These are phyloP conservation scores for Plusia festucae DNA, from an alignment of 2,888 invertebrate genomes.

Conservation along the genomic window DNA sequence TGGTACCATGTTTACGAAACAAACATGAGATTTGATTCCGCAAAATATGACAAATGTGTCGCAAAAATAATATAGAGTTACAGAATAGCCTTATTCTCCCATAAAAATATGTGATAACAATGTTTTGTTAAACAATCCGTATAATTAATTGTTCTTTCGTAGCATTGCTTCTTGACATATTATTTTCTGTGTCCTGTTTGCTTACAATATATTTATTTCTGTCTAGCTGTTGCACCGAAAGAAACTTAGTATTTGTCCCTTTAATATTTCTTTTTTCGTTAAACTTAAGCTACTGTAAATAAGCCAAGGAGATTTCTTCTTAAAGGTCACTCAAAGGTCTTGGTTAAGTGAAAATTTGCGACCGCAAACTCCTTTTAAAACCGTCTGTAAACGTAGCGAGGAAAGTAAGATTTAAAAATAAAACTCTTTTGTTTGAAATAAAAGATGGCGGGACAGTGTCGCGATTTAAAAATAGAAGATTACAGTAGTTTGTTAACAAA, in stretches of 20 bases:
- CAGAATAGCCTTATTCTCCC: slow-evolving; percentile 8
- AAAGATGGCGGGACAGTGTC: neutral
- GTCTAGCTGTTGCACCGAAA: too few relatives aligned
- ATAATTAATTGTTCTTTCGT: slow-evolving; percentile 28
- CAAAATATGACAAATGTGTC: slow-evolving; percentile 12
- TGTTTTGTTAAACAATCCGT: slow-evolving; percentile 15
- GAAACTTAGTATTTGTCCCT: too few relatives aligned
- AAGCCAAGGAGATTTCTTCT: neutral
- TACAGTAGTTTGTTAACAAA: neutral
- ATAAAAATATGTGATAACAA: neutral
- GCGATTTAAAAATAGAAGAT: neutral
- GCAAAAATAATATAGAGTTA: slow-evolving; percentile 1
- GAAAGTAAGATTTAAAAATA: neutral
- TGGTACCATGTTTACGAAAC: slow-evolving; percentile 14
- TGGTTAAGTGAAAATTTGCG: slow-evolving; percentile 1
- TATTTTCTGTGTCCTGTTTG: too few relatives aligned
- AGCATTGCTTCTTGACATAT: neutral
- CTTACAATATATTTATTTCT: too few relatives aligned
- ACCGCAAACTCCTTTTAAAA: slow-evolving; percentile 4
- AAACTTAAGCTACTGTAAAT: neutral
- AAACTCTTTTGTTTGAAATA: neutral
- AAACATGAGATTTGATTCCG: slow-evolving; percentile 19
- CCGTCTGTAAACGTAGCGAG: neutral
- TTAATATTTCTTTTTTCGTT: neutral
- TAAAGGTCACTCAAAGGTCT: neutral